Conservation (phyloP, 2,113 vertebrate genomes). For the Machaerirhynchus nigripectus region DNA sequence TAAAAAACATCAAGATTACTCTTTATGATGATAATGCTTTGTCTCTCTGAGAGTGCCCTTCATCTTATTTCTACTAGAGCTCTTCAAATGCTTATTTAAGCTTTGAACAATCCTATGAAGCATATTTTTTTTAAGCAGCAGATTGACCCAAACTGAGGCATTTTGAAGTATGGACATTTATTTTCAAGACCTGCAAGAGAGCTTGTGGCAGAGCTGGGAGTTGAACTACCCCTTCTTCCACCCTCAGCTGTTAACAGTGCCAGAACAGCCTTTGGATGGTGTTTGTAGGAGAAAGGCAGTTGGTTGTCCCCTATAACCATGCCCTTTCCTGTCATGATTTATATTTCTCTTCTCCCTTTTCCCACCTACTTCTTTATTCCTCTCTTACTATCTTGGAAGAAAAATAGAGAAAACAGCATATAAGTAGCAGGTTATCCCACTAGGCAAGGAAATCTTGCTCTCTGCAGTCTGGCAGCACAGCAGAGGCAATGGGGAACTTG, state of each 20-base stretch:
- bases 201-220: not conserved
- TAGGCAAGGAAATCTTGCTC: not conserved
- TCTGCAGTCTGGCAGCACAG: not conserved
- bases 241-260: not conserved
- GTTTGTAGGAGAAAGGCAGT: not conserved
- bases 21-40: not conserved
- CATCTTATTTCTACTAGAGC: not conserved
- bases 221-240: not conserved
- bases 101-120: not conserved
- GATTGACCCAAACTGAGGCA: not conserved
- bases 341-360: not conserved
- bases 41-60: not conserved
- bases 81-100: conserved; percentile 3
- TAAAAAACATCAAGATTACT: not conserved
- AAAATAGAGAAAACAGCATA: not conserved
- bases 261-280: not conserved
- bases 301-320: not conserved
- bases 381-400: not conserved
- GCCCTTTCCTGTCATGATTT: not conserved
- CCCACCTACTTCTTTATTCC: not conserved
- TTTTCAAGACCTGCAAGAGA: not conserved
- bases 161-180: not conserved
- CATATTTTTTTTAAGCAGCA: not conserved
- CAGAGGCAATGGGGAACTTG: not conserved
- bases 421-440: not conserved